Base-by-base conservation (phyloP, 2,113 vertebrate genomes). In the Calcarius ornatus region DNA sequence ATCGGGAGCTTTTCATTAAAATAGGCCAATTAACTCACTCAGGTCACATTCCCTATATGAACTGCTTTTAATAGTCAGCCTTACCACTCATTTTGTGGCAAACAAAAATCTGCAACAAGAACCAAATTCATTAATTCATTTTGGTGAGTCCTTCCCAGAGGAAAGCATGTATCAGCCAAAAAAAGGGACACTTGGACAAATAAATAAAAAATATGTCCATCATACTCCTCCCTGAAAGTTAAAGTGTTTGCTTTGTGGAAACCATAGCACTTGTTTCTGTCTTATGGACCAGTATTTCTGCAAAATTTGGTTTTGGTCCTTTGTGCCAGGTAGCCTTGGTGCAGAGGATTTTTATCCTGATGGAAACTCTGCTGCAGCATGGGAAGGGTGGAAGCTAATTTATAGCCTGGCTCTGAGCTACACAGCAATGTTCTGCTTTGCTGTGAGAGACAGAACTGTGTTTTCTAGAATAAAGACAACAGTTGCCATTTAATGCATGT, bases 1-100 rank as follows among this genome's bases (percentile, higher is more conserved):
- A 94, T 80, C 0, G 9, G 86, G 81, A 91, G 91, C 63, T 96
- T 96, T 96, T 94, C 81, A 92, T 92, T 95, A 78, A 91, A 94
- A 92, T 56, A 91, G 84, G 28, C 81, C 88, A 92, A 86, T 92
- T 88, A 89, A 92, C 88, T 94, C 71, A 31, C 81, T 73, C 9
- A 24, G 86, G 92, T 92, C 95, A 95, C 51, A 65, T 66, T 91
- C 64, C 51, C 90, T 88, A 48, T 94, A 79, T 81, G 77, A 95
- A 85, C 87, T 68, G 72, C 85, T 92, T 93, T 94, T 93, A 81
- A 80, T 83, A 57, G 27, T 33, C 43, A 89, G 47, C 27, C 1
- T 2, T 65, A 50, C 59, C 81, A 87, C 73, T 33, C 69, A 84
- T 95, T 95, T 91, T 85, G 77, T 71, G 60, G 57, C 70, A 94